These are phyloP conservation scores for Agapostemon virescens DNA, from an alignment of 2,888 invertebrate genomes.

Conservation along the genomic window DNA sequence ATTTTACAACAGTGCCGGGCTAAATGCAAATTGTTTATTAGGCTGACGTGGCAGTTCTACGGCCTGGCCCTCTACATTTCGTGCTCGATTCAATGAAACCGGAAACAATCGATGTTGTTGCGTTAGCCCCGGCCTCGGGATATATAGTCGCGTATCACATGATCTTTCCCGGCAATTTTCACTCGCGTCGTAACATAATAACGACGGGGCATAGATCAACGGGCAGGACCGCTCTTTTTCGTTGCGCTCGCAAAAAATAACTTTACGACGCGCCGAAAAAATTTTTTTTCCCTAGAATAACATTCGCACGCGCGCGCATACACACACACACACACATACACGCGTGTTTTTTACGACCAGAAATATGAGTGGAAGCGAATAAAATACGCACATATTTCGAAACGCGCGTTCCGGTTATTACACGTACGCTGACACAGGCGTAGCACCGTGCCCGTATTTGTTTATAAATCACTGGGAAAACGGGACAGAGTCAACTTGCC, in stretches of 20 bases:
- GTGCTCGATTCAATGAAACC: slow-evolving; percentile 39
- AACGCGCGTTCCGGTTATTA: neutral
- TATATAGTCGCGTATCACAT: slow-evolving; percentile 11
- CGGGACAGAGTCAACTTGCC: slow-evolving; percentile 36
- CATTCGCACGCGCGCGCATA: neutral
- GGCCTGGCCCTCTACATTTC: slow-evolving; percentile 25
- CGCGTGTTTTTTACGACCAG: slow-evolving; percentile 2
- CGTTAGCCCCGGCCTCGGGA: slow-evolving; percentile 12
- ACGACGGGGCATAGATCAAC: slow-evolving; percentile 12
- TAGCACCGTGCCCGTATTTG: neutral
- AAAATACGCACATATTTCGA: neutral
- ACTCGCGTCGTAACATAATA: slow-evolving; percentile 15
- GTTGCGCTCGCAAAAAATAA: neutral
- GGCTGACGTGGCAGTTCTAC: slow-evolving; percentile 36
- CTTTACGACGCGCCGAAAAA: neutral
- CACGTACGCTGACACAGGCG: neutral
- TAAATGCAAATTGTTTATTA: slow-evolving; percentile 55
- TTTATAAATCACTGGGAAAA: slow-evolving; percentile 44
- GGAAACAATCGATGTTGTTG: slow-evolving; percentile 48
- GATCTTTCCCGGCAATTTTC: slow-evolving; percentile 16
- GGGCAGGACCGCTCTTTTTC: neutral
- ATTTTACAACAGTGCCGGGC: slow-evolving; percentile 36
- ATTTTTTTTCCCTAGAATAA: neutral
- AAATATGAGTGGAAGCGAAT: slow-evolving; percentile 13
- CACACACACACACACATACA: too few relatives aligned